These are phyloP conservation scores for Patella caerulea DNA, from an alignment of 2,888 invertebrate genomes.

Conservation along the genomic window DNA sequence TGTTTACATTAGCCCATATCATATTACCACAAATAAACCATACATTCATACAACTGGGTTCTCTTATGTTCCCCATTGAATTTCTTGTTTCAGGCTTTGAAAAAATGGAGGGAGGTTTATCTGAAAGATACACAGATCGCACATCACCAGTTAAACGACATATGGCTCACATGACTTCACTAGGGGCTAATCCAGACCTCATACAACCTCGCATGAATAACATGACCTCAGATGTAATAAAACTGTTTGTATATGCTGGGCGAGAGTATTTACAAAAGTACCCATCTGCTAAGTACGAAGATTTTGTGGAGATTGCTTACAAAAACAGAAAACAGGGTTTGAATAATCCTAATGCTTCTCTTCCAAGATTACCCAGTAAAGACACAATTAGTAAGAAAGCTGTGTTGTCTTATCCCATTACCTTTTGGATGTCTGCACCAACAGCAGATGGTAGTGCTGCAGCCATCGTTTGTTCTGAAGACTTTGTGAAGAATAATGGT, in stretches of 20 bases:
- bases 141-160: slow-evolving; percentile 60
- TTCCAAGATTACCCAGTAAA: slow-evolving; percentile 46
- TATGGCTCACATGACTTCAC: slow-evolving; percentile 60
- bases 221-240: slow-evolving; percentile 67
- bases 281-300: slow-evolving; percentile 46
- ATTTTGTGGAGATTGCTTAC: slow-evolving; percentile 58
- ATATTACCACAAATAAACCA: no score
- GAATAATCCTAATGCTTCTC: slow-evolving; percentile 61
- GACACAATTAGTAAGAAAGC: slow-evolving; percentile 48
- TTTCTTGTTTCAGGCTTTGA: slow-evolving; percentile 59
- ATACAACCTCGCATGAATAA: slow-evolving; percentile 56
- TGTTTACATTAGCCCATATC: no score
- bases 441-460: slow-evolving; percentile 98
- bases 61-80: neutral
- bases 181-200: slow-evolving; percentile 59
- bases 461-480: slow-evolving; percentile 91
- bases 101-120: slow-evolving; percentile 65
- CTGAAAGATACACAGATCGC: slow-evolving; percentile 60
- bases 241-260: slow-evolving; percentile 66
- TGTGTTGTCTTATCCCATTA: slow-evolving; percentile 62
- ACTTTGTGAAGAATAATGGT: slow-evolving; percentile 83
- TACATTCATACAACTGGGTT: neutral
- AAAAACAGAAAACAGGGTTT: slow-evolving; percentile 64
- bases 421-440: slow-evolving; percentile 75
- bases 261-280: slow-evolving; percentile 61